Percentiles rank a stretch among this genome's conserved stretches.
phyloP scores from a whole-genome alignment of 2,113 vertebrate genomes.

The Pelobates fuscus region DNA sequence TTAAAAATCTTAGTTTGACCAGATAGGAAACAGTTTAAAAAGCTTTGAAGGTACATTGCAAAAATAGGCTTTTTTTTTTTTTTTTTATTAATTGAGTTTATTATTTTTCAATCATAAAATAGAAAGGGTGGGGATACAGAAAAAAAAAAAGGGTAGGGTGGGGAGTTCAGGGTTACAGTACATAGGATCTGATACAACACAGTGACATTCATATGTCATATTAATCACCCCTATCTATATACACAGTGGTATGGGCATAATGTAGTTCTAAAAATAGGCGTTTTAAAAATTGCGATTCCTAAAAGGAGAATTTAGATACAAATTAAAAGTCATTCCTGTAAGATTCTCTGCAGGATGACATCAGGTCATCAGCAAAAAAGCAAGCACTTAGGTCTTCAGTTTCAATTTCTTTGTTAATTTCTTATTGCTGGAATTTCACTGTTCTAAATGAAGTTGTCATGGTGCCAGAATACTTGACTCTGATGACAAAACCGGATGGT shows the following conservation, averaged over 20 bases:
- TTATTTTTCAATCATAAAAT: too few species aligned
- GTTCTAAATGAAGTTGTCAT: too few species aligned
- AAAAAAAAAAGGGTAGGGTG: too few species aligned
- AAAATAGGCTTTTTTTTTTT: conserved; percentile 97
- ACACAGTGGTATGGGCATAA: too few species aligned
- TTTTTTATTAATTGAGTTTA: too few species aligned
- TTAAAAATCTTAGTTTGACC: conserved; percentile 99
- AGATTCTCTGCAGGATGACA: conserved; percentile 79
- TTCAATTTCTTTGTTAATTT: conserved; percentile 91
- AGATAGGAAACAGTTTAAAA: conserved; percentile 99
- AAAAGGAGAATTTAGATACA: conserved; percentile 93
- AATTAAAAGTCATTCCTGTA: conserved; percentile 97
- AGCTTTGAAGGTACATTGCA: conserved; percentile 98
- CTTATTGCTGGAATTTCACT: conserved; percentile 98
- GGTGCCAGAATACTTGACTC: conserved; percentile 93
- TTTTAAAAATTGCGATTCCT: conserved; percentile 98
- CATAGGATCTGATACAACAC: too few species aligned
- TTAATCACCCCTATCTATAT: too few species aligned
- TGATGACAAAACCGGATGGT: conserved; percentile 99
- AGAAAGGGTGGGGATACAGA: too few species aligned
- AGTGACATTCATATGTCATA: too few species aligned
- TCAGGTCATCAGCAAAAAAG: conserved; percentile 98
- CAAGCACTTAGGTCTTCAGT: conserved; percentile 99
- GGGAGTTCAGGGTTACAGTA: too few species aligned
- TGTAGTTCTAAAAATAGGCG: too few species aligned